A percentile compares a stretch with the other conserved stretches of the same genome.
These are phyloP conservation scores for Loripinus fragilis DNA, from an alignment of 2,888 invertebrate species.

Conservation along the genomic window DNA sequence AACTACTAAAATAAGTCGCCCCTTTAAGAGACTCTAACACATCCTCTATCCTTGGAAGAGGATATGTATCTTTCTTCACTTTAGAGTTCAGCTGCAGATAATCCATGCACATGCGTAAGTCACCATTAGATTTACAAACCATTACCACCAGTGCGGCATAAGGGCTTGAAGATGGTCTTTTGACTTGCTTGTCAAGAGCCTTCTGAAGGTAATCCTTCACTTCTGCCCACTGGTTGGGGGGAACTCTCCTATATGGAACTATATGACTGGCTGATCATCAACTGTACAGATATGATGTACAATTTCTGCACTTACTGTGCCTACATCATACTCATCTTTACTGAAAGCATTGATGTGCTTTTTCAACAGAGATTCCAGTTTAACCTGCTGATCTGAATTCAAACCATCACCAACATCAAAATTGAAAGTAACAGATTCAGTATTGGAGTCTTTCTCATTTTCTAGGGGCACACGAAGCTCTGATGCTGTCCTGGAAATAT, in stretches of 20 bases:
- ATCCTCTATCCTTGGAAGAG: constrained; percentile 11
- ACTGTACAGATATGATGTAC: too few species aligned
- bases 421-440: too few species aligned
- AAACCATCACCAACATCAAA: too few species aligned
- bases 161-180: too few species aligned
- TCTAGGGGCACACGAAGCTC: background rate
- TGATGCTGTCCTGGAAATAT: background rate
- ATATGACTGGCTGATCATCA: too few species aligned
- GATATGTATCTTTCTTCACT: constrained; percentile 17
- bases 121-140: constrained; percentile 17
- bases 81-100: too few species aligned
- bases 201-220: constrained; percentile 11
- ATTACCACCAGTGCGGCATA: constrained; percentile 23
- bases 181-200: too few species aligned
- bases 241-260: constrained; percentile 28
- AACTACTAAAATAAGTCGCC: too few species aligned
- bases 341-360: constrained; percentile 8
- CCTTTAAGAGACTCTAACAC: too few species aligned
- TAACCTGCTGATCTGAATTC: too few species aligned
- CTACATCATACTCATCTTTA: too few species aligned
- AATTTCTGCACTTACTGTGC: too few species aligned
- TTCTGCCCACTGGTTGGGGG: constrained; percentile 16
- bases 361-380: background rate
- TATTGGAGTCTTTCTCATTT: background rate
- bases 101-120: constrained; percentile 10